phyloP scores from a whole-genome alignment of 2,113 vertebrate genomes.

The Heliornis fulica region DNA sequence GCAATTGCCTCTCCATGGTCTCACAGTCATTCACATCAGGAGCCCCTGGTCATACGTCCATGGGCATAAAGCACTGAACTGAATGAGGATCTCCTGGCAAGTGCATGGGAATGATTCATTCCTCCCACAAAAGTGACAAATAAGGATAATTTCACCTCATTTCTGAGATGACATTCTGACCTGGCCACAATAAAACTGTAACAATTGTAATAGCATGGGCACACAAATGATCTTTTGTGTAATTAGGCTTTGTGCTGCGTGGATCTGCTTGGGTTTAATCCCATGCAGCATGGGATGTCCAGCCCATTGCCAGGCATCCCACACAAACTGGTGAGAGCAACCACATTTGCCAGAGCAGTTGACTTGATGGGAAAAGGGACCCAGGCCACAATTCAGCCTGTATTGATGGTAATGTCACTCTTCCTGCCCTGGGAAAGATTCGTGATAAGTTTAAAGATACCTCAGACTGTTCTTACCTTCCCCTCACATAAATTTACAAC shows the following conservation, averaged over 20 bases:
- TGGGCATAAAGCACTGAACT: neutral
- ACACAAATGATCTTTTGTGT: neutral
- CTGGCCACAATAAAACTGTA: constrained; percentile 15
- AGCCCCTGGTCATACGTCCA: neutral
- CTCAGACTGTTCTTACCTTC: neutral
- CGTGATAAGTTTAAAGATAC: neutral
- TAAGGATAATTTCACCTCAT: constrained; percentile 16
- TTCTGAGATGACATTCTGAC: neutral
- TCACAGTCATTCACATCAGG: neutral
- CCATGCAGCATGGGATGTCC: neutral
- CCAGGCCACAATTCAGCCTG: neutral
- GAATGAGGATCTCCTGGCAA: neutral
- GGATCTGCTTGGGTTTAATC: neutral
- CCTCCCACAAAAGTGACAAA: constrained; percentile 35
- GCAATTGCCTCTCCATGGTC: neutral
- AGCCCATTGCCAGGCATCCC: neutral
- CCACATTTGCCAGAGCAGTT: neutral
- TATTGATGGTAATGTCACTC: neutral
- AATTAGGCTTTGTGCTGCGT: neutral
- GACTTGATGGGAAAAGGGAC: neutral
- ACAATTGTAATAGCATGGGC: neutral
- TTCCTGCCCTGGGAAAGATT: neutral
- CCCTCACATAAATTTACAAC: neutral
- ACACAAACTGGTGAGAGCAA: neutral
- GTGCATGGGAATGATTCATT: neutral